Base-by-base conservation (phyloP, 2,888 invertebrate species). In the Neuroscelio doddi region DNA sequence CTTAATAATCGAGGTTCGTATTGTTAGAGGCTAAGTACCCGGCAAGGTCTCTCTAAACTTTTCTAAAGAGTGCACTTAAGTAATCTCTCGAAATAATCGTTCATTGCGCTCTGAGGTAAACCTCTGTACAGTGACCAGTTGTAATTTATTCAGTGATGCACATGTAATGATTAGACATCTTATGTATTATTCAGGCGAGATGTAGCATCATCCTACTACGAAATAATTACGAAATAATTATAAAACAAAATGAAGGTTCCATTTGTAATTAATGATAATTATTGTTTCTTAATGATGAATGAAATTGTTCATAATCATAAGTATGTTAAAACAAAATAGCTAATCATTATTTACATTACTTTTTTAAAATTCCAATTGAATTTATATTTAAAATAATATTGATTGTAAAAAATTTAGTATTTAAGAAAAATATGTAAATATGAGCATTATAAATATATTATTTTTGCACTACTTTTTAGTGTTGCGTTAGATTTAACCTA, bases 181-280 rank as follows among this genome's bases (percentile, higher is more conserved):
- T 14, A 34, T 34, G 34, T 34, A 14, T 34, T 34, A 34, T 34
- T 34, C 14, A 59, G 21, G 12, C 17, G 16, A 47, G 52, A 61
- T 47, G 59, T 34, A 9, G n/a, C n/a, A n/a, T n/a, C 47, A 4
- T 1, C 14, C 7, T 10, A 8, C 14, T 34, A 10, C 14, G 34
- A 3, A 34, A 34, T 12, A 26, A 42, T 52, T 61, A 47, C 52
- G 39, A 61, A 46, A 53, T 39, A 27, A 47, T 47, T 61, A 53
- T 41, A 44, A 50, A 27, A 57, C 17, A 24, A 17, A 57, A 44
- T 49, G 32, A 29, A 7, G 2, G 12, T 8, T 14, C 16, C 16
- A 15, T 5, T 38, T 14, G 14, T 2, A 29, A 9, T 34, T 3
- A n/a, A n/a, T n/a, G n/a, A n/a, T n/a, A n/a, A n/a, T n/a, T n/a